Percentiles rank a stretch among this genome's conserved stretches.
These are phyloP conservation scores for Vireo griseus DNA, from an alignment of 2,797 vertebrate genomes.

Conservation along the genomic window DNA sequence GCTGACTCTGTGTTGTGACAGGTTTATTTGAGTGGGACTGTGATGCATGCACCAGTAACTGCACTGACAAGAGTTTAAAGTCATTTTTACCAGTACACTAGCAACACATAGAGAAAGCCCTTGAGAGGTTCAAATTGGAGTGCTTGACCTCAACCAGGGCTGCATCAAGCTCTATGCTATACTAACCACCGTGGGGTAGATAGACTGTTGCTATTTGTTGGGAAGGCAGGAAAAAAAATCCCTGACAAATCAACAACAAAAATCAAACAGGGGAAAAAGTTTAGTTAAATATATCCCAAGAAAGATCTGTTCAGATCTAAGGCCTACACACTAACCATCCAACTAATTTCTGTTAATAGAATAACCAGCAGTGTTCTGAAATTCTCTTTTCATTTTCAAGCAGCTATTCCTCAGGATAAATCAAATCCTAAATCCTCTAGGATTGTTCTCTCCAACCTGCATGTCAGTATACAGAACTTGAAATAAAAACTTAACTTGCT, in stretches of 20 bases:
- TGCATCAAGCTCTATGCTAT: conserved; percentile 50
- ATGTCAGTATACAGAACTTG: neutral
- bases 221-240: neutral
- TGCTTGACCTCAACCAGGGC: conserved; percentile 75
- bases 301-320: neutral
- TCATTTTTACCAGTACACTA: conserved; percentile 83
- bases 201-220: neutral
- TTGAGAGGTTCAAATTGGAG: conserved; percentile 75
- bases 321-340: neutral
- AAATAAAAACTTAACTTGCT: neutral
- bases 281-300: neutral
- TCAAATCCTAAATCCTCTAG: neutral
- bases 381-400: conserved; percentile 21
- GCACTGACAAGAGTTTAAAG: conserved; percentile 84
- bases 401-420: neutral
- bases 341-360: neutral
- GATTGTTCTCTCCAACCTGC: neutral
- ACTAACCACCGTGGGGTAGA: conserved; percentile 35
- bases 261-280: neutral
- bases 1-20: conserved; percentile 84
- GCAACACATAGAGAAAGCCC: conserved; percentile 79
- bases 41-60: conserved; percentile 84
- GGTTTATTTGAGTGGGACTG: conserved; percentile 86
- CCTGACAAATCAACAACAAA: neutral
- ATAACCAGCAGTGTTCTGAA: neutral